phyloP scores from a whole-genome alignment of 2,113 vertebrate genomes.

The Hassar affinis region DNA sequence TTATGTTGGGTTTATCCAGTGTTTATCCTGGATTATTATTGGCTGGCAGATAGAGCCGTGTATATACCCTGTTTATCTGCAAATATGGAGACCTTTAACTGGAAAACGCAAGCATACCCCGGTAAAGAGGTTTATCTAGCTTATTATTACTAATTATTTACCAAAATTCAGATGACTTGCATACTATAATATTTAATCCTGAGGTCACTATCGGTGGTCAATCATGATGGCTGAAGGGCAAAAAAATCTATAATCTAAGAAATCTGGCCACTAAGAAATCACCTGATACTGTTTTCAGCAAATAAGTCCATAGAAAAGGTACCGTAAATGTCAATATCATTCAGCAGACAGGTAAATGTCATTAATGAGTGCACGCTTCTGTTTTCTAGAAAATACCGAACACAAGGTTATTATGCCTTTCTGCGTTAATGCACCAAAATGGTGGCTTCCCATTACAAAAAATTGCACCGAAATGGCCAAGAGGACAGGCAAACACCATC shows the following conservation, averaged over 20 bases:
- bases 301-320: not conserved
- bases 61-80: not conserved
- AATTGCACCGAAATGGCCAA: conserved; percentile 6
- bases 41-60: not conserved
- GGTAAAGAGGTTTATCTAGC: not conserved
- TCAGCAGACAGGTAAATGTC: conserved; percentile 1
- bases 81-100: too few species aligned
- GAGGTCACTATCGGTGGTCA: not conserved
- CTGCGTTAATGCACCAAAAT: conserved; percentile 18
- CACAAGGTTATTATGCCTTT: not conserved
- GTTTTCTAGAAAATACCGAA: not conserved
- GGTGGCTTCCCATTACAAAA: conserved; percentile 12
- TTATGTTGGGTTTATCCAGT: not conserved
- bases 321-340: not conserved
- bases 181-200: not conserved
- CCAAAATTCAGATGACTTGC: not conserved
- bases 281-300: not conserved
- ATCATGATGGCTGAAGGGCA: not conserved
- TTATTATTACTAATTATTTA: not conserved
- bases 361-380: not conserved
- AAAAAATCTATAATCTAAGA: not conserved
- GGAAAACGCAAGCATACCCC: not conserved
- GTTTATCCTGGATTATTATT: not conserved
- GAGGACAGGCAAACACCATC: conserved; percentile 2
- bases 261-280: not conserved